These are phyloP conservation scores for Sebastes oblongus DNA, from an alignment of 2,797 vertebrate genomes.

Conservation along the genomic window DNA sequence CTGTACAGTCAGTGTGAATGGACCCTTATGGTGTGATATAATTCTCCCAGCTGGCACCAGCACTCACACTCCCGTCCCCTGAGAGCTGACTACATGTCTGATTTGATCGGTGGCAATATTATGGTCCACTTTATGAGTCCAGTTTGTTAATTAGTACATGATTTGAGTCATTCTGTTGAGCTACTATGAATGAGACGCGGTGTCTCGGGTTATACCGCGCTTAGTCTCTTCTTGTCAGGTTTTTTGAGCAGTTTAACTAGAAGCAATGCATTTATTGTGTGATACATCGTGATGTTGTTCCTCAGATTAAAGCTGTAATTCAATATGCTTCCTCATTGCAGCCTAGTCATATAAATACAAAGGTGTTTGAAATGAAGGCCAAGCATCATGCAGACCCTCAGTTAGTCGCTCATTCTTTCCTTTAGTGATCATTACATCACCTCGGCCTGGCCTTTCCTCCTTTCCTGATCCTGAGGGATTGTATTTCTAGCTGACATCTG, in stretches of 20 bases:
- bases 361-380: background rate
- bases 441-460: background rate
- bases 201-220: background rate
- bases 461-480: conserved; percentile 12
- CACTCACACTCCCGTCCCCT: conserved; percentile 13
- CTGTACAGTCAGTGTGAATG: conserved; percentile 62
- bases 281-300: background rate
- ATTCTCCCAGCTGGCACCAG: conserved; percentile 65
- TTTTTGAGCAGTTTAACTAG: background rate
- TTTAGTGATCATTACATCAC: conserved; percentile 5
- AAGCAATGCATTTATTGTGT: background rate
- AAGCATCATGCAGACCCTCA: background rate
- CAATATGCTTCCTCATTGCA: background rate
- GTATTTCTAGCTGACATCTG: conserved; percentile 51
- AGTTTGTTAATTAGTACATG: background rate
- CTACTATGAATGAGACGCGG: background rate
- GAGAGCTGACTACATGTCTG: conserved; percentile 31
- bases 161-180: background rate
- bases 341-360: background rate
- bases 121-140: background rate
- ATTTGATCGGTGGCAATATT: conserved; percentile 36
- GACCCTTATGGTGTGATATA: conserved; percentile 69
- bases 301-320: background rate
- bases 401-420: background rate
- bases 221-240: background rate